These are phyloP conservation scores for Dicyrtoma fusca DNA, from an alignment of 2,888 invertebrate species.

Conservation along the genomic window DNA sequence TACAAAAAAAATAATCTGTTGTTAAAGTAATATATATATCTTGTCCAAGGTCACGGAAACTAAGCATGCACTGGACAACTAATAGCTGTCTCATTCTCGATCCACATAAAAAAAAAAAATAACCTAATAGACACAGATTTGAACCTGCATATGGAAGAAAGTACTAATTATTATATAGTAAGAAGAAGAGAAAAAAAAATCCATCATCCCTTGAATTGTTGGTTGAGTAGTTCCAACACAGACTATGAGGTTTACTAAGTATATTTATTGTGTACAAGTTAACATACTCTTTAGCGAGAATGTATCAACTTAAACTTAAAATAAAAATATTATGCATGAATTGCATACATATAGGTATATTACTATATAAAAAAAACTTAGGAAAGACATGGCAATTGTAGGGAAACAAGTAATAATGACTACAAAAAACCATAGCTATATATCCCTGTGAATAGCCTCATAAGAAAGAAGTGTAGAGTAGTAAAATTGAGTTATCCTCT, in stretches of 20 bases:
- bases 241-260: neutral
- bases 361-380: slow-evolving; percentile 6
- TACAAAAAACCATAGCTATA: neutral
- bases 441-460: too few relatives aligned
- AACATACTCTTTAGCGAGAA: neutral
- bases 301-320: neutral
- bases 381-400: slow-evolving; percentile 8
- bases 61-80: too few relatives aligned
- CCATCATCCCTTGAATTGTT: too few relatives aligned
- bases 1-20: too few relatives aligned
- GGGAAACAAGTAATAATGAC: neutral
- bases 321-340: neutral
- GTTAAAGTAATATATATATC: too few relatives aligned
- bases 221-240: neutral
- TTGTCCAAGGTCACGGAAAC: neutral
- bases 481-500: too few relatives aligned
- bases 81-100: too few relatives aligned
- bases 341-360: neutral
- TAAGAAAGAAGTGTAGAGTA: too few relatives aligned
- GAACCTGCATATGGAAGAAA: neutral
- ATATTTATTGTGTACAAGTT: neutral
- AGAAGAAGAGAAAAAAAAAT: neutral
- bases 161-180: neutral
- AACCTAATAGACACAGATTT: neutral
- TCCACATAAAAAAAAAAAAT: too few relatives aligned